Percentiles rank a stretch among this genome's conserved stretches.
Conservation (phyloP, 2,888 invertebrate species). For the Lochmaea crataegi region DNA sequence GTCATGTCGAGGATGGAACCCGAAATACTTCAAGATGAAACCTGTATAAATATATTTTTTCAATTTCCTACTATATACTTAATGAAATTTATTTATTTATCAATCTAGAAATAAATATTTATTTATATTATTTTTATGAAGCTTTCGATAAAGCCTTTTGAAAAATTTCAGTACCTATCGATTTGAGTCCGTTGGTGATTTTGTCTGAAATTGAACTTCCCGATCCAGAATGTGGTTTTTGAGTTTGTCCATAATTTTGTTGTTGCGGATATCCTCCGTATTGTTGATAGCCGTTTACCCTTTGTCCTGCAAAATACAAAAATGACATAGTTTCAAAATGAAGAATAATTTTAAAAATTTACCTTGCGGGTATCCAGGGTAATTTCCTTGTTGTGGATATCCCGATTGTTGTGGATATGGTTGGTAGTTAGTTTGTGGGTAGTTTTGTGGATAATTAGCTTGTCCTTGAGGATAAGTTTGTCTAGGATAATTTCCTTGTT, state of each 20-base stretch:
- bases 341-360: background rate
- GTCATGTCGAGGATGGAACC: no score
- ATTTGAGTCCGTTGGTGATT: conserved; percentile 60
- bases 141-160: conserved; percentile 58
- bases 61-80: background rate
- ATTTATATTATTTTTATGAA: no score
- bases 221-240: conserved; percentile 11
- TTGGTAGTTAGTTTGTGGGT: conserved; percentile 11
- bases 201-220: conserved; percentile 58
- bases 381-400: conserved; percentile 49
- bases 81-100: background rate
- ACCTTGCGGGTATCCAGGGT: conserved; percentile 35
- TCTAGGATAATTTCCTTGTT: conserved; percentile 40
- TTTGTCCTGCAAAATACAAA: conserved; percentile 21
- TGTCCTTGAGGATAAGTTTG: conserved; percentile 25
- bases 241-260: background rate
- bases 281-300: conserved; percentile 48
- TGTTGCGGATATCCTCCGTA: conserved; percentile 23
- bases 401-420: conserved; percentile 48
- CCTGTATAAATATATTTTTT: no score
- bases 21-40: no score
- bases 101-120: conserved; percentile 13
- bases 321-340: no score
- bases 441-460: conserved; percentile 3
- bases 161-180: conserved; percentile 62